These are phyloP conservation scores for Lathamus discolor DNA, from an alignment of 2,113 vertebrate genomes.

Conservation along the genomic window DNA sequence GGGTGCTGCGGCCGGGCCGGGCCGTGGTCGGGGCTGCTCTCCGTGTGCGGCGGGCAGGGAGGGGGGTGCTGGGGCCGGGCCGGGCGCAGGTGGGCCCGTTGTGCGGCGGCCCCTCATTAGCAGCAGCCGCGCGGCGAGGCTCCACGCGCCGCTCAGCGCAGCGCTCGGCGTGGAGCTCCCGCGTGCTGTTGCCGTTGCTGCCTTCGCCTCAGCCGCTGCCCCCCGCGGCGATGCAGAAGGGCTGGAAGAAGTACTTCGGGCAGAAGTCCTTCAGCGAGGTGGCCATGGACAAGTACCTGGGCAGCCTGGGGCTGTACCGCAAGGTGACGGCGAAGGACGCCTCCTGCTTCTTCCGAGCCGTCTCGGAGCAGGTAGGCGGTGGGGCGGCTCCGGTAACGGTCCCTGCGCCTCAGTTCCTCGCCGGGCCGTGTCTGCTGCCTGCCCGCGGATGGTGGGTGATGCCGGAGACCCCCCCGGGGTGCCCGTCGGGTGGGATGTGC, in stretches of 20 bases:
- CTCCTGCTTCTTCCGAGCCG: conserved; percentile 91
- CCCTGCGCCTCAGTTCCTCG: neutral
- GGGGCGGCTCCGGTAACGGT: neutral
- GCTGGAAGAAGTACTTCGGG: conserved; percentile 88
- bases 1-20: too few species aligned
- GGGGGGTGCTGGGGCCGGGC: too few species aligned
- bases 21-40: rapidly evolving
- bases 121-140: conserved; percentile 43
- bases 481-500: rapidly evolving
- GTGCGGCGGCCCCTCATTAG: neutral
- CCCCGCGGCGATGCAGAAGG: conserved; percentile 85
- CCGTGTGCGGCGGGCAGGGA: neutral
- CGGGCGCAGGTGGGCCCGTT: neutral
- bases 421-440: neutral
- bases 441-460: neutral
- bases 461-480: neutral
- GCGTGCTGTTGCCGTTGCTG: neutral
- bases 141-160: neutral
- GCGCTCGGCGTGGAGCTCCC: neutral
- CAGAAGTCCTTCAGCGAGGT: conserved; percentile 79
- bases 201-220: neutral
- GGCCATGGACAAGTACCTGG: conserved; percentile 95
- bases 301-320: conserved; percentile 88
- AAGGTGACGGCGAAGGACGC: conserved; percentile 95
- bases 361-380: conserved; percentile 89